Percentiles rank a stretch among this genome's conserved stretches.
Conservation (phyloP, 2,113 vertebrate genomes). For the Mohoua ochrocephala region DNA sequence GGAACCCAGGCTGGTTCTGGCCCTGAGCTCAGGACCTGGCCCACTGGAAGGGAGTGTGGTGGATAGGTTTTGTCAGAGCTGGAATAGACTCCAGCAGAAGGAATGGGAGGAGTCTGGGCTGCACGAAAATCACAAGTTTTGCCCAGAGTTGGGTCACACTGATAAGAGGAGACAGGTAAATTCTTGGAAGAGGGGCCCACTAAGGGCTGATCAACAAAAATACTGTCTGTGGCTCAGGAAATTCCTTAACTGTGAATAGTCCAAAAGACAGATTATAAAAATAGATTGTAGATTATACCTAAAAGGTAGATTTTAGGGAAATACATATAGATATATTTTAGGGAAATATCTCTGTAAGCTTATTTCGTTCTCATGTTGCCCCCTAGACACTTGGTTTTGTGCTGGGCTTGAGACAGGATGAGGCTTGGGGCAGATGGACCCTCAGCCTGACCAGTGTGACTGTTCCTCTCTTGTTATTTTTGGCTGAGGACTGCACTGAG, state of each 20-base stretch:
- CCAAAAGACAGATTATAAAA: not conserved
- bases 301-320: not conserved
- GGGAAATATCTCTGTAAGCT: not conserved
- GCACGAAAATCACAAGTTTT: not conserved
- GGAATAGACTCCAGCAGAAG: not conserved
- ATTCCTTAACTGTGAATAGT: not conserved
- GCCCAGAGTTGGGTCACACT: fast-evolving
- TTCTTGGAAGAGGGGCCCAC: not conserved
- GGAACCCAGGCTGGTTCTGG: not conserved
- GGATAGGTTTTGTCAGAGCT: not conserved
- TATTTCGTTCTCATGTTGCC: not conserved
- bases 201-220: not conserved
- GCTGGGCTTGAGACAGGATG: not conserved
- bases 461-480: not conserved
- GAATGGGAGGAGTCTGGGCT: not conserved
- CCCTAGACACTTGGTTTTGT: not conserved
- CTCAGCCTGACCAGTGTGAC: not conserved
- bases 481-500: not conserved
- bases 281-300: not conserved
- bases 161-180: not conserved
- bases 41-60: not conserved
- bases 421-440: not conserved
- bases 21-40: not conserved
- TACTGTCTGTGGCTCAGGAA: not conserved
- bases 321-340: not conserved